A percentile compares a stretch with the other conserved stretches of the same genome.
These are phyloP conservation scores for Sapayoa aenigma DNA, from an alignment of 2,113 vertebrate species.

Conservation along the genomic window DNA sequence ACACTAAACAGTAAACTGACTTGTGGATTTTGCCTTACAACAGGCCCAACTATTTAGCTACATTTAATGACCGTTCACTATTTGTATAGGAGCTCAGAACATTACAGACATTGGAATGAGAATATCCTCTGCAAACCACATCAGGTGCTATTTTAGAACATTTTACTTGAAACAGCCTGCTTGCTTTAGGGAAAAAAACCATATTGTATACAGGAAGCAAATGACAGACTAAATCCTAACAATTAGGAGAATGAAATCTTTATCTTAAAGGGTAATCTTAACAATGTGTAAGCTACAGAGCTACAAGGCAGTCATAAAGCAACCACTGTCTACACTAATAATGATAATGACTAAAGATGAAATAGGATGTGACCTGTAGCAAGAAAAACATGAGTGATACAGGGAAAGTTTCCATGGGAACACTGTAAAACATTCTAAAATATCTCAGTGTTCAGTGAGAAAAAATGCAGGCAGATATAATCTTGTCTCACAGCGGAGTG, in stretches of 20 bases:
- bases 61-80: not conserved
- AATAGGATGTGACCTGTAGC: constrained; percentile 6
- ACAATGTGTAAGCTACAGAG: not conserved
- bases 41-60: not conserved
- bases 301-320: not conserved
- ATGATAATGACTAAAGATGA: not conserved
- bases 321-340: not conserved
- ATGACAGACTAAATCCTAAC: not conserved
- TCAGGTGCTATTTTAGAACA: not conserved
- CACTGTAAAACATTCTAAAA: not conserved
- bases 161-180: not conserved
- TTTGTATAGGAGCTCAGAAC: not conserved
- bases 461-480: not conserved
- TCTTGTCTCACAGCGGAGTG: not conserved
- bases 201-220: not conserved
- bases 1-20: not conserved
- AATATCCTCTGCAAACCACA: not conserved
- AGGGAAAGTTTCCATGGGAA: constrained; percentile 51
- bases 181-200: not conserved
- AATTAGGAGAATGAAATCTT: not conserved
- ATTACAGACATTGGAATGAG: not conserved
- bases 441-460: not conserved
- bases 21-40: not conserved
- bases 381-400: not conserved
- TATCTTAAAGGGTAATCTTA: not conserved